phyloP scores from a whole-genome alignment of 2,113 vertebrate genomes.

The Fulmarus glacialis region DNA sequence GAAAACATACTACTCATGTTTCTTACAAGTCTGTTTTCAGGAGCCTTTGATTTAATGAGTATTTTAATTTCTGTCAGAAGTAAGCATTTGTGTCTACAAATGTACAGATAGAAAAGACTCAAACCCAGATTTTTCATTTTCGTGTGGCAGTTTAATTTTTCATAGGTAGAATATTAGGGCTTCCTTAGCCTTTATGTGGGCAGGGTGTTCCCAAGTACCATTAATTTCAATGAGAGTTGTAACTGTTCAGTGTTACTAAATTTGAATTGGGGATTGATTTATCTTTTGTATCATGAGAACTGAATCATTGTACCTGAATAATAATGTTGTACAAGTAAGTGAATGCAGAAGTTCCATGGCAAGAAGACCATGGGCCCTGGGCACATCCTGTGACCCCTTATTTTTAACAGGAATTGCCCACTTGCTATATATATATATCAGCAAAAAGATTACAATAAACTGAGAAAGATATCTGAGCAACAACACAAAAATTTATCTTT shows the following conservation, averaged over 20 bases:
- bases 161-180: not conserved
- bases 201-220: not conserved
- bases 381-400: not conserved
- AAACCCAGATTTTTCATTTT: not conserved
- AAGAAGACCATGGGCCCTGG: not conserved
- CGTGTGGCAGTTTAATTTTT: not conserved
- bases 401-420: not conserved
- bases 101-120: not conserved
- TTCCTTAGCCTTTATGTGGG: not conserved
- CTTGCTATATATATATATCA: not conserved
- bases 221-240: not conserved
- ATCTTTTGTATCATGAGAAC: not conserved
- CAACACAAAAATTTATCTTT: not conserved
- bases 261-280: not conserved
- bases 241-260: not conserved
- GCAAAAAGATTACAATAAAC: not conserved
- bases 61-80: not conserved
- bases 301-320: not conserved
- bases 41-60: not conserved
- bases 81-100: not conserved
- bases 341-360: not conserved
- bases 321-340: not conserved
- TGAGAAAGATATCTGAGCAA: not conserved
- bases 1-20: not conserved
- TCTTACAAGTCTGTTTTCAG: not conserved